Base-by-base conservation (phyloP, 2,888 invertebrate genomes). In the Monochamus alternatus region DNA sequence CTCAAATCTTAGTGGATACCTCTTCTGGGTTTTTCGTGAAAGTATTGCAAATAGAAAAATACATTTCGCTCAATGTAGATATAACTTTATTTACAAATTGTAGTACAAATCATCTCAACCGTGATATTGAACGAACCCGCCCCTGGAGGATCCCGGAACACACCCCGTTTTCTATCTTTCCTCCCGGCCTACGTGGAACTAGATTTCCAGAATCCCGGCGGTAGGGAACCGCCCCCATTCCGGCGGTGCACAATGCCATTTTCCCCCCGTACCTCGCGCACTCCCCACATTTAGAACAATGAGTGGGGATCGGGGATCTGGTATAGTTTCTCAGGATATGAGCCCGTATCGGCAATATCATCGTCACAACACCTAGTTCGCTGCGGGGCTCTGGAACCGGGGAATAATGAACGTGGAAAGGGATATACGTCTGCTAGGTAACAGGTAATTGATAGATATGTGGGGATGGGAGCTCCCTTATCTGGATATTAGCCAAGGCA, bases 291-390 rank as follows among this genome's bases (percentile, higher is more conserved):
- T 63, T 38, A 43, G 62, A 63, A 63, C 62, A 63, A 43, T 63
- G 62, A 43, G 38, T 14, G 43, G 43, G 43, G 62, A 7, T 2
- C 12, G 47, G 22, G 59, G 44, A 68, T n/a, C 43, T 58, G 68
- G 68, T 58, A 68, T 68, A 68, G 68, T 68, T 68, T 68, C 68
- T 58, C 43, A 55, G 43, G 58, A 68, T 68, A 58, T 68, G 38
- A 43, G 32, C 59, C 68, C 68, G 59, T 68, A 68, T 68, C 58
- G 58, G 55, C 58, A 58, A 58, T 68, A 68, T 38, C 43, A 68
- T 44, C 58, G 59, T 68, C 58, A 68, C 43, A 60, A 32, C 32
- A 68, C 68, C 68, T 68, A 67, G 67, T 67, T 67, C n/a, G 58
- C 22, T 38, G 68, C 58, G 67, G 67, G 67, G 52, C n/a, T 55